phyloP scores from a whole-genome alignment of 2,113 vertebrate genomes.

The Cebidichthys violaceus region DNA sequence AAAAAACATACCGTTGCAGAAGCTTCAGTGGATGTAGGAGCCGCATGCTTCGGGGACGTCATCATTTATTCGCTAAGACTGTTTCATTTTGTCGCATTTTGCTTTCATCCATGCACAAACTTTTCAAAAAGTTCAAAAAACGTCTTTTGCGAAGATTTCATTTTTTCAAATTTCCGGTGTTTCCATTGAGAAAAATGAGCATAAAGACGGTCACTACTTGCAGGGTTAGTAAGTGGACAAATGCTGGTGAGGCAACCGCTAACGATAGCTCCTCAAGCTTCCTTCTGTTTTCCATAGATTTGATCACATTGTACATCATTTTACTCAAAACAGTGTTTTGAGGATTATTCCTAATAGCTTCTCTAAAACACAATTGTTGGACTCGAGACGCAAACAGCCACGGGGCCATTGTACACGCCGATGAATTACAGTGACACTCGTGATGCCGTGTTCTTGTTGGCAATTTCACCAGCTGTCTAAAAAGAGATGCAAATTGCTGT shows the following conservation, averaged over 20 bases:
- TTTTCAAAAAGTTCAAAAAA: too few species aligned
- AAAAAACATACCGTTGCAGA: not conserved
- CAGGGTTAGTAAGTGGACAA: too few species aligned
- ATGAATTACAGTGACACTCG: conserved; percentile 30
- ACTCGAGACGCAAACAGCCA: not conserved
- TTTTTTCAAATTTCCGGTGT: too few species aligned
- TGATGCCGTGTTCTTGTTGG: conserved; percentile 18
- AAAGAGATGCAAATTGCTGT: conserved; percentile 38
- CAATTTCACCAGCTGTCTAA: conserved; percentile 37
- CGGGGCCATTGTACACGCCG: not conserved
- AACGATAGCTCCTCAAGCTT: not conserved
- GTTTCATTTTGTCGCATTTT: too few species aligned
- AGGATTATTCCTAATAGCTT: not conserved
- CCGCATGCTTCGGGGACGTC: not conserved
- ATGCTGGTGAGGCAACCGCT: not conserved
- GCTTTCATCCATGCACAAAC: not conserved
- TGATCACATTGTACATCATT: not conserved
- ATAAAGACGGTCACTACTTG: not conserved
- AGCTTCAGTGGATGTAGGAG: not conserved
- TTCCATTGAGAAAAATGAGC: not conserved
- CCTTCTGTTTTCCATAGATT: not conserved
- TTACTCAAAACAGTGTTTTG: not conserved
- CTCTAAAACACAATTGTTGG: conserved; percentile 1
- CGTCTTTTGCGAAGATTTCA: not conserved
- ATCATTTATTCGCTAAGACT: not conserved